Conservation (phyloP, 2,113 vertebrate species). For the Ginglymostoma cirratum region DNA sequence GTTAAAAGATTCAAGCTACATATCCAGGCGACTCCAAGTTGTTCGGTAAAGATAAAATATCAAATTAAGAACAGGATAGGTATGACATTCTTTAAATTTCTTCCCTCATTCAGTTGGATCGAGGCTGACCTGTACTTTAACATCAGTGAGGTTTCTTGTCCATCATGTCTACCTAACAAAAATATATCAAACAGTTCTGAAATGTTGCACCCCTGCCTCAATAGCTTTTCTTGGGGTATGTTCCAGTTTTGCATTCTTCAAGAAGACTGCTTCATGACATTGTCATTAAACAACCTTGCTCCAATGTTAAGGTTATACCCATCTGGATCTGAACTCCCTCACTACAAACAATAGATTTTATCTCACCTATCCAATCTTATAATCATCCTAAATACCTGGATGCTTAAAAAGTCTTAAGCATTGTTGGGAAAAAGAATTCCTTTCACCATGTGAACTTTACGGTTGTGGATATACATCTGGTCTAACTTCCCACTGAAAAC, state of each 20-base stretch:
- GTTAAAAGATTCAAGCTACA: background rate
- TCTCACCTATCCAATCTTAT: background rate
- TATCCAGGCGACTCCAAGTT: background rate
- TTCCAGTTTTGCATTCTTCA: background rate
- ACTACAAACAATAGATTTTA: background rate
- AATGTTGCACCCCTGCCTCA: background rate
- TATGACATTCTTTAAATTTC: background rate
- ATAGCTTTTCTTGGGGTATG: background rate
- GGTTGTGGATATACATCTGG: background rate
- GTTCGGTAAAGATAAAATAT: background rate
- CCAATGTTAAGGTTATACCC: background rate
- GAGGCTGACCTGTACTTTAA: background rate
- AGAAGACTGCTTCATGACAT: background rate
- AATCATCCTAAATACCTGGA: background rate
- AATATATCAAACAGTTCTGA: background rate
- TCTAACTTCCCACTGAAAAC: background rate
- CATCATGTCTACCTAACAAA: background rate
- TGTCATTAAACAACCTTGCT: background rate
- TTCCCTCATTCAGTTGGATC: background rate
- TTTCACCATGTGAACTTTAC: background rate
- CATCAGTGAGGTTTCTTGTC: background rate
- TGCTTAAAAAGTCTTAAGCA: background rate
- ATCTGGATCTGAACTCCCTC: background rate
- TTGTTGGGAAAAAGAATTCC: background rate
- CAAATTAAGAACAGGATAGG: background rate